A percentile compares a stretch with the other conserved stretches of the same genome.
These are phyloP conservation scores for Crypturellus undulatus DNA, from an alignment of 2,113 vertebrate genomes.

Conservation along the genomic window DNA sequence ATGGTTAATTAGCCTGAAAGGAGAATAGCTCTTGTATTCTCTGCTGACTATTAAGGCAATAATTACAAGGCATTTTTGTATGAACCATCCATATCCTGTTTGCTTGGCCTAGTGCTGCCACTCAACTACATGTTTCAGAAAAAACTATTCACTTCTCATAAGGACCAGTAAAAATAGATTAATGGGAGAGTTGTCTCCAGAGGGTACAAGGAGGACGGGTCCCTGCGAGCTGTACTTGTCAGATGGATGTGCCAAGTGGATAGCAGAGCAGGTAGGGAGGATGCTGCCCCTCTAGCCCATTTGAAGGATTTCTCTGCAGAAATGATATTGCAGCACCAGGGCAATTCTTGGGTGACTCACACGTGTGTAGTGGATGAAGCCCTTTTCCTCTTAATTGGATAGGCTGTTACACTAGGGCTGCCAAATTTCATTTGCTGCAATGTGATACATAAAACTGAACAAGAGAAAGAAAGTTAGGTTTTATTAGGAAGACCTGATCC, in stretches of 20 bases:
- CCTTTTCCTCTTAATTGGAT: neutral
- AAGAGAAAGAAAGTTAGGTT: neutral
- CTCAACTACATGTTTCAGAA: neutral
- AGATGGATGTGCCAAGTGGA: neutral
- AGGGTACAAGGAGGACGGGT: neutral
- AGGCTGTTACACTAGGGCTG: neutral
- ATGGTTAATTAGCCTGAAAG: constrained; percentile 53
- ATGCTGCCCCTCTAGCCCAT: neutral
- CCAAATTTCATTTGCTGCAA: neutral
- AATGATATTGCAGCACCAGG: neutral
- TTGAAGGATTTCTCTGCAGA: neutral
- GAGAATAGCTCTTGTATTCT: constrained; percentile 16
- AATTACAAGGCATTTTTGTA: constrained; percentile 21
- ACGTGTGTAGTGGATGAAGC: neutral
- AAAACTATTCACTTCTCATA: neutral
- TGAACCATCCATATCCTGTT: neutral
- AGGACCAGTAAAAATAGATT: constrained; percentile 8
- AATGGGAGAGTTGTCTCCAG: neutral
- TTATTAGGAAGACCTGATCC: neutral
- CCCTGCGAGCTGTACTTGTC: neutral
- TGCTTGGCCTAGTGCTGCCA: neutral
- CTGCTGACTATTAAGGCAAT: constrained; percentile 7
- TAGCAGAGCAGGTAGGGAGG: neutral
- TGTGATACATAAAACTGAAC: neutral
- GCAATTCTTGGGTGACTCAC: neutral